Percentiles rank a stretch among this genome's conserved stretches.
Evolutionary conservation across 2,797 vertebrate genomes (phyloP).

Genomic region (Dallia pectoralis): DNA sequence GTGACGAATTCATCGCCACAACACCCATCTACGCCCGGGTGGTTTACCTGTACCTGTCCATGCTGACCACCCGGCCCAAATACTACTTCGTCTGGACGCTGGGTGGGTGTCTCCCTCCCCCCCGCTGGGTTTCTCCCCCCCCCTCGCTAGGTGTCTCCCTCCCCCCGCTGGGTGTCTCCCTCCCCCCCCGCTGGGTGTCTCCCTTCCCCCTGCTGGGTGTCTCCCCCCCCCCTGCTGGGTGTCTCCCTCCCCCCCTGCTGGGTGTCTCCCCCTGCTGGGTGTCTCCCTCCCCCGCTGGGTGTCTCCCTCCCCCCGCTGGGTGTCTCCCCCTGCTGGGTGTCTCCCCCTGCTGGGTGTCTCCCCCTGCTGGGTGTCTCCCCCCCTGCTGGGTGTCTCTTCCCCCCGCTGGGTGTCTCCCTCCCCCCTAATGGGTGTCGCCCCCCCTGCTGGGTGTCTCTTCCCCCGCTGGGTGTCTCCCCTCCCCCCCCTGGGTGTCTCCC

Average conservation of each 20-base stretch:
- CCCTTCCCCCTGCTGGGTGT: slow-evolving; percentile 64
- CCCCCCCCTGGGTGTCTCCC: slow-evolving; percentile 67
- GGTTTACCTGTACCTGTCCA: slow-evolving; percentile 87
- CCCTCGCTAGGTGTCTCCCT: slow-evolving; percentile 81
- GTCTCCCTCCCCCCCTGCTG: slow-evolving; percentile 10
- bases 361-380: too few relatives aligned
- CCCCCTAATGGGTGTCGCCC: too few relatives aligned
- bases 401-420: slow-evolving; percentile 67
- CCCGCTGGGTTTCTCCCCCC: slow-evolving; percentile 56
- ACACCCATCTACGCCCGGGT: slow-evolving; percentile 80
- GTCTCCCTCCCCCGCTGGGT: slow-evolving; percentile 67
- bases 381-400: slow-evolving; percentile 64
- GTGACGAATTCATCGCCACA: slow-evolving; percentile 82
- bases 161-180: slow-evolving; percentile 67
- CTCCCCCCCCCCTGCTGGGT: slow-evolving; percentile 67
- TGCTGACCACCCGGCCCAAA: slow-evolving; percentile 91
- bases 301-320: slow-evolving; percentile 64
- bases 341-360: slow-evolving; percentile 64
- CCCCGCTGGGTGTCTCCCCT: slow-evolving; percentile 67
- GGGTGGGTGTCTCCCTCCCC: slow-evolving; percentile 72
- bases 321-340: too few relatives aligned
- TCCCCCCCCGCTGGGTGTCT: slow-evolving; percentile 63
- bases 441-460: too few relatives aligned
- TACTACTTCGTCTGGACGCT: slow-evolving; percentile 96
- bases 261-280: too few relatives aligned